These are phyloP conservation scores for Nomada hirtipes DNA, from an alignment of 2,888 invertebrate genomes.

Conservation along the genomic window DNA sequence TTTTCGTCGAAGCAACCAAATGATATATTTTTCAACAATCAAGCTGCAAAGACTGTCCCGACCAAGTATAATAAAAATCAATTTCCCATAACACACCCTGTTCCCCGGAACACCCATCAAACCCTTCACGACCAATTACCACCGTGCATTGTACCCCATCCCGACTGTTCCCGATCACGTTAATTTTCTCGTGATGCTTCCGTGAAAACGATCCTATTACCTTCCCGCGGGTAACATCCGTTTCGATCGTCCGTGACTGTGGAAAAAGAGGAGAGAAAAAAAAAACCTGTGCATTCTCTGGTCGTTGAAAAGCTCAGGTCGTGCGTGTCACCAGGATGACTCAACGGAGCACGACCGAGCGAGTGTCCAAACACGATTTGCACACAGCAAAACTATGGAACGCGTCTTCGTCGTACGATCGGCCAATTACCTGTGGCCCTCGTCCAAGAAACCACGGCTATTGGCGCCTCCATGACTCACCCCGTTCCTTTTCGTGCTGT, in stretches of 20 bases:
- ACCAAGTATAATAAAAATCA: conserved; percentile 21
- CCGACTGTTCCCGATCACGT: conserved; percentile 19
- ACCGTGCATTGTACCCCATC: conserved; percentile 54
- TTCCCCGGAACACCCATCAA: conserved; percentile 63
- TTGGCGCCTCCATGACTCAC: conserved; percentile 61
- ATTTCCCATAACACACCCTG: conserved; percentile 25
- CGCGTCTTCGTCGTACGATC: conserved; percentile 31
- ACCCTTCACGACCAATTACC: conserved; percentile 66
- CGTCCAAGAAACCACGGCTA: conserved; percentile 44
- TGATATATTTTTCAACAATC: not conserved
- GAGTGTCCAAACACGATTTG: conserved; percentile 12
- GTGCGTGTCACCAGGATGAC: conserved; percentile 65
- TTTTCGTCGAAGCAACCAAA: no score
- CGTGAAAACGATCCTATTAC: conserved; percentile 53
- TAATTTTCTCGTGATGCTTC: conserved; percentile 61
- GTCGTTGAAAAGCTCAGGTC: conserved; percentile 57
- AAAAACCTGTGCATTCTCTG: not conserved
- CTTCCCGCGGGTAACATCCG: conserved; percentile 67
- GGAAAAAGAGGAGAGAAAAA: conserved; percentile 18
- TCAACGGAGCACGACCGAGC: conserved; percentile 29
- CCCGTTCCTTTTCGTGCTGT: conserved; percentile 45
- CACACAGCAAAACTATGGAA: conserved; percentile 25
- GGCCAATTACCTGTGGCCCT: conserved; percentile 49
- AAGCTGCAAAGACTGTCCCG: not conserved
- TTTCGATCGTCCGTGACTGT: conserved; percentile 39